Evolutionary conservation across 2,888 invertebrate genomes (phyloP), one percentile per base, ranked within the genome.

Genomic region (Syrphus vitripennis): DNA sequence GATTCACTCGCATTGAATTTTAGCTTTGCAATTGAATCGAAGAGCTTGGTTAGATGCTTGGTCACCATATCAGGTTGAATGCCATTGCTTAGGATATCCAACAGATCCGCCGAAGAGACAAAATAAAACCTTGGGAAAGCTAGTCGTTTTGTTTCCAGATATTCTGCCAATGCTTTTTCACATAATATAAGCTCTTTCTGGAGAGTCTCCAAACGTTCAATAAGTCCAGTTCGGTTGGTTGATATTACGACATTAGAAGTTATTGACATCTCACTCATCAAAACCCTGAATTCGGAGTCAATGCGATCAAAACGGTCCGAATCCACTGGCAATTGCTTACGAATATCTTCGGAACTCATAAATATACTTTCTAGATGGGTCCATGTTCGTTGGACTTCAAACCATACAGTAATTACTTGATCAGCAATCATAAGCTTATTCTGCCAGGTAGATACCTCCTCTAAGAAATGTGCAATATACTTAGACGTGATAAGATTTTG

Each of bases 321-420:
- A 93, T 99, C 99, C 88, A 97, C 96, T 3, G 99, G 98, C 71
- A 99, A 93, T 91, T 99, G 98, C 90, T 96, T 97, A 80, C 98
- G 94, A 89, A 99, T 99, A 92, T 99, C 99, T 92, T 99, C 98
- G 0, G 98, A 98, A 88, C 98, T 98, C 95, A 98, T 98, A 92
- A 99, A 99, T 91, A 99, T 99, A 89, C 98, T 98, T 93, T 99
- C 98, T 84, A 99, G 94, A 93, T 99, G 98, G 89, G 97, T 97
- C 99, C 99, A 99, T 26, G 98, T 98, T 76, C 98, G 94, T 93
- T 99, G 99, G 29, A 99, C 98, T 93, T 98, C 98, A 93, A 98
- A 97, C 97, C 97, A 97, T 6, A 97, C 94, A 0, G 96, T 96
- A 70, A 97, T 97, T 9, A 97, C 98, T 93, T 98, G 98, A 93